Base-by-base conservation (phyloP, 2,113 vertebrate species). In the Ptychochromis oligacanthus region DNA sequence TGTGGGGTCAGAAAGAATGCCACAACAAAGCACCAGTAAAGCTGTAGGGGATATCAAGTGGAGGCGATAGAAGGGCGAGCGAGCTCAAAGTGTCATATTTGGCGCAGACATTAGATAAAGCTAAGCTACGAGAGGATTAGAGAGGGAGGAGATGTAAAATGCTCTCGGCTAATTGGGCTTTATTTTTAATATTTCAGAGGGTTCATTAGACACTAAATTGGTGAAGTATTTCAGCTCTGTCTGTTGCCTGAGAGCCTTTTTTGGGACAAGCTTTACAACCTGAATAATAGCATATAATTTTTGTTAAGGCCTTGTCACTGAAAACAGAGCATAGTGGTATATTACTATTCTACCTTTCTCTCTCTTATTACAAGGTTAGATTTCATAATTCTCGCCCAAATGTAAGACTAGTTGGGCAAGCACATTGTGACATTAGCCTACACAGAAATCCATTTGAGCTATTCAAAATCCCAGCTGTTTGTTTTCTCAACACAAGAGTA, bases 171-270 rank as follows among this genome's bases (percentile, higher is more conserved):
- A 93, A 89, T 94, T 94, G 90, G 89, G 82, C 91, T 94, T 89
- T 92, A 90, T 93, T 92, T 93, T 92, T 91, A 92, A 89, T 91
- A 92, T 94, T 93, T 92, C 84, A 89, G 79, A 89, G 74, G 70
- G 62, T 89, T 94, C 79, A 89, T 91, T 89, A 86, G 88, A 84
- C 64, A 80, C 80, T 83, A 82, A 87, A 88, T 89, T 85, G 83
- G 77, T 83, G 40, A 88, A 74, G 82, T 82, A 78, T 91, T 91
- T 88, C 70, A 87, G 85, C 75, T 81, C 61, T 34, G 62, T 75
- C 79, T 87, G 64, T 13, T 59, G 77, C 75, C 62, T 26, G n/a
- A 61, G 77, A 82, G 74, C 40, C 72, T 75, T 81, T 64, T 91
- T 82, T 12, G 54, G 76, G 78, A 74, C 80, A 75, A 77, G 78